Conservation (phyloP, 2,113 vertebrate genomes). For the Aplodontia rufa region DNA sequence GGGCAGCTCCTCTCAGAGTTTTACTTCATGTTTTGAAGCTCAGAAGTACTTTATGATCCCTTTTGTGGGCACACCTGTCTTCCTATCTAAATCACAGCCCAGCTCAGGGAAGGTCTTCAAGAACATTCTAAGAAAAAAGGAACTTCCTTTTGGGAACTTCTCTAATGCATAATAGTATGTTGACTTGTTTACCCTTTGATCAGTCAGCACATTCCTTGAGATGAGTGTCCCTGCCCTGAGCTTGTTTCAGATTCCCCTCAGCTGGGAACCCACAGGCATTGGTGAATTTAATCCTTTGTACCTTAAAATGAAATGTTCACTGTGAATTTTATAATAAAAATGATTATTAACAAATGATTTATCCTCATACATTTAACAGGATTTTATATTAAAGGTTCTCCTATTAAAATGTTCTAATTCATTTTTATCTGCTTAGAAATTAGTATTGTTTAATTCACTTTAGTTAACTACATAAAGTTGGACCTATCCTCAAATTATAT, state of each 20-base stretch:
- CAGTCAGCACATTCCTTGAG: background rate
- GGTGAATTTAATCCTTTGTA: background rate
- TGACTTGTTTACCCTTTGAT: background rate
- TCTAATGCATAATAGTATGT: background rate
- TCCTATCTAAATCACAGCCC: background rate
- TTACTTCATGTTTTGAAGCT: background rate
- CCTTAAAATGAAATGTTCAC: background rate
- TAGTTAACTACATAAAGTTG: background rate
- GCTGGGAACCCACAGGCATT: background rate
- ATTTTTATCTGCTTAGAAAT: conserved; percentile 14
- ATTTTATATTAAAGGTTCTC: background rate
- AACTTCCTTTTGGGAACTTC: background rate
- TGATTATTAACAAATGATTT: background rate
- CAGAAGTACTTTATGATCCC: background rate
- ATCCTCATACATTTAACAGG: background rate
- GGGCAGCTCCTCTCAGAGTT: background rate
- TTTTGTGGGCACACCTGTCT: background rate
- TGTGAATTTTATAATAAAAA: background rate
- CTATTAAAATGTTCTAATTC: background rate
- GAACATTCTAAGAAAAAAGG: background rate
- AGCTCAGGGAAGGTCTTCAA: background rate
- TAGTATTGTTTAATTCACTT: background rate
- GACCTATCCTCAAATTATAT: background rate
- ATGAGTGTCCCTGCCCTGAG: background rate
- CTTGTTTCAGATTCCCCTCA: background rate